Percentiles rank a stretch among this genome's conserved stretches.
phyloP scores from a whole-genome alignment of 2,888 invertebrate species.

The Lamproptera curius region DNA sequence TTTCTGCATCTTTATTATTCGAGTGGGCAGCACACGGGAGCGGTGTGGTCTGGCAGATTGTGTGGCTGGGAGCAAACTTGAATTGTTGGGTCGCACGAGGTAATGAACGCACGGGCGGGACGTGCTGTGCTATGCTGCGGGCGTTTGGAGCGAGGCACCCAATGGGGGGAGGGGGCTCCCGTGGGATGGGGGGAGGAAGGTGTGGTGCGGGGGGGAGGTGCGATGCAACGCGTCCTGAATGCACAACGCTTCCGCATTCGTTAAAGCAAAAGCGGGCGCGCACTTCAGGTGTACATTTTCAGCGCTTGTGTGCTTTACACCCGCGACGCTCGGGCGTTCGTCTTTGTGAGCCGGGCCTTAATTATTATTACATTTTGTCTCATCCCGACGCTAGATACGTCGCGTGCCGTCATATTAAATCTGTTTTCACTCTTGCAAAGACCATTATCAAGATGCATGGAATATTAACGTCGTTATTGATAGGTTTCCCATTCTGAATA shows the following conservation, averaged over 20 bases:
- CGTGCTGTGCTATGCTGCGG: slow-evolving; percentile 62
- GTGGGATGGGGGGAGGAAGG: slow-evolving; percentile 33
- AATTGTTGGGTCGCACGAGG: slow-evolving; percentile 75
- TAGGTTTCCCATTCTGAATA: not conserved
- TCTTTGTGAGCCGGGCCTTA: slow-evolving; percentile 69
- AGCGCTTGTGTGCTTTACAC: slow-evolving; percentile 73
- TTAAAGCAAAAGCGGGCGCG: slow-evolving; percentile 76
- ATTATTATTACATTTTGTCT: slow-evolving; percentile 73
- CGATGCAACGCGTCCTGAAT: slow-evolving; percentile 71
- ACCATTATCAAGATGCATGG: no score
- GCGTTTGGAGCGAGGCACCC: slow-evolving; percentile 66
- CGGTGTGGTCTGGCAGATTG: slow-evolving; percentile 71
- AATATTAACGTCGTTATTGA: no score
- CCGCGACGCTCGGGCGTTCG: slow-evolving; percentile 63
- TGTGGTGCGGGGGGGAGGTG: slow-evolving; percentile 37
- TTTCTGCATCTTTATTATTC: slow-evolving; percentile 78
- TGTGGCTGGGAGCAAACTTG: slow-evolving; percentile 76
- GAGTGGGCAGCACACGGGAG: slow-evolving; percentile 66
- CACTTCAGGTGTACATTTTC: slow-evolving; percentile 78
- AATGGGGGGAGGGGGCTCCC: slow-evolving; percentile 33
- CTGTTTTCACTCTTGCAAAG: no score
- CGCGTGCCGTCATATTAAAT: slow-evolving; percentile 24
- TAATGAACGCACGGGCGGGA: slow-evolving; percentile 76
- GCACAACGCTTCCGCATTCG: slow-evolving; percentile 78
- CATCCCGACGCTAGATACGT: slow-evolving; percentile 44